phyloP scores from a whole-genome alignment of 2,888 invertebrate species.

The Cremastinae sp. region DNA sequence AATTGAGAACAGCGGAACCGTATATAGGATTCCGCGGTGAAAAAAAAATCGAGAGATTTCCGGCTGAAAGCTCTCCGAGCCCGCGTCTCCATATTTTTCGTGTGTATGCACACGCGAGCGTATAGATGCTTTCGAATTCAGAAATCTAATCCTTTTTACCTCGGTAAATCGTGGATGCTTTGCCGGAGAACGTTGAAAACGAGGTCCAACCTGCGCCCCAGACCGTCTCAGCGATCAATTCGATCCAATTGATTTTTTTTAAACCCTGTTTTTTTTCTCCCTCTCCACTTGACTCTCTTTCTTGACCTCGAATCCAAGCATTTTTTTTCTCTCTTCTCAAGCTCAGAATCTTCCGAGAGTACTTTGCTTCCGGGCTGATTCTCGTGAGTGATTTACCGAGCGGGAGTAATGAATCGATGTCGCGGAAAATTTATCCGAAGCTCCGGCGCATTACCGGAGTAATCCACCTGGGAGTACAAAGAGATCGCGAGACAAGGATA shows the following conservation, averaged over 20 bases:
- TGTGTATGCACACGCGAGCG: background rate
- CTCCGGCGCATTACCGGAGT: slow-evolving; percentile 44
- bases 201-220: slow-evolving; percentile 8
- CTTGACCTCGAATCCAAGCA: background rate
- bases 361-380: slow-evolving; percentile 1
- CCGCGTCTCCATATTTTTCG: slow-evolving; percentile 3
- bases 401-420: slow-evolving; percentile 50
- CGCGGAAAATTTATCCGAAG: slow-evolving; percentile 43
- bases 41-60: slow-evolving; percentile 18
- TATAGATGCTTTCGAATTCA: slow-evolving; percentile 25
- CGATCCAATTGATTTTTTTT: slow-evolving; percentile 32
- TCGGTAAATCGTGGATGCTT: slow-evolving; percentile 44
- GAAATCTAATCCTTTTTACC: slow-evolving; percentile 54
- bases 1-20: slow-evolving; percentile 49
- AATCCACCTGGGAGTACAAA: slow-evolving; percentile 39
- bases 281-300: background rate
- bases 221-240: slow-evolving; percentile 8
- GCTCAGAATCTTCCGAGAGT: background rate
- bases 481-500: slow-evolving; percentile 20
- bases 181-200: slow-evolving; percentile 34
- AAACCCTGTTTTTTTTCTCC: background rate
- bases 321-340: slow-evolving; percentile 3
- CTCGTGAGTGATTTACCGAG: slow-evolving; percentile 48
- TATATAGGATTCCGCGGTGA: slow-evolving; percentile 23
- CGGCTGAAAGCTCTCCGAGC: slow-evolving; percentile 12